Base-by-base conservation (phyloP, 2,113 vertebrate genomes). In the Lonchura striata region DNA sequence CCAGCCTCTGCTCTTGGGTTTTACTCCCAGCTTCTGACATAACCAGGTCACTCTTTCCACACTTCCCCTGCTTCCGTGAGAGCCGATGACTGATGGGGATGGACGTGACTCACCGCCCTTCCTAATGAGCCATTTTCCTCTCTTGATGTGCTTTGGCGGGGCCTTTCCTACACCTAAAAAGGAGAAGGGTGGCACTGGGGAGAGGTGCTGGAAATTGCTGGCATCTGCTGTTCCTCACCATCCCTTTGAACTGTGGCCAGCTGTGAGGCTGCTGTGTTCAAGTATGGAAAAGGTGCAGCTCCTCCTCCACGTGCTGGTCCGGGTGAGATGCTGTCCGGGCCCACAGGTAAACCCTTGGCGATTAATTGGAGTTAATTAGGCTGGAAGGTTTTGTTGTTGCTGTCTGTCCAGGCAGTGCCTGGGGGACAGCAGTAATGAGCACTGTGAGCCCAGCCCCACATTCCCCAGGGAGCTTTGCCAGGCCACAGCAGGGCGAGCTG, bases 21-120 rank as follows among this genome's bases (percentile, higher is more conserved):
- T 94, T 76, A 25, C 91, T 80, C 70, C 7, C 89, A 41, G 81
- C 74, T 92, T 86, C 83, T 94, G 95, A 95, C 92, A 95, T 42
- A 96, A 96, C 94, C 94, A 96, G 93, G 93, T 96, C 95, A 88
- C 75, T 96, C 78, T 85, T 96, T 95, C 93, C 92, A 94, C 96
- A 95, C 92, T 88, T 93, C 18, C 90, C 92, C 72, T 75, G 92
- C 68, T 50, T 33, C 37, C 37, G 3, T 10, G 79, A n/a, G 94
- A 42, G 64, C 93, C 4, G 44, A 11, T 94, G 68, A 25, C 47
- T 46, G 92, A 88, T 60, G 24, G 33, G 65, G 85, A 70, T 90
- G 94, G 95, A 94, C 69, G 9, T 95, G 94, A 94, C 68, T 92
- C 95, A 96, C 49, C 0, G 71, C 92, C 79, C 80, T 68, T 46